phyloP scores from a whole-genome alignment of 2,888 invertebrate species.

The Loripinus fragilis region DNA sequence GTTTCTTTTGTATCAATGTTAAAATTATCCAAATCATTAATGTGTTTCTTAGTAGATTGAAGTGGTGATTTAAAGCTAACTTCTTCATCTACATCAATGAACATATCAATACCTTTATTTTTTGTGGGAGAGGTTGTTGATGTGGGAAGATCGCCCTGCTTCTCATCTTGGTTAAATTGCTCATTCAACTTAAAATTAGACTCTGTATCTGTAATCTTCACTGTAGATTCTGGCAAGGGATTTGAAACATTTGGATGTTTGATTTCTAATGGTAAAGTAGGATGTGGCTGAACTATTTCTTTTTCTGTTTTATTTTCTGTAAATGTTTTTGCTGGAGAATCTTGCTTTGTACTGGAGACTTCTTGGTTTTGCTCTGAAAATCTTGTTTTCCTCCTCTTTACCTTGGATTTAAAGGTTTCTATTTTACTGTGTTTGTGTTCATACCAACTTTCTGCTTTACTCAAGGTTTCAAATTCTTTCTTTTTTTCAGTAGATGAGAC shows the following conservation, averaged over 20 bases:
- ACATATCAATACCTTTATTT: slow-evolving; percentile 11
- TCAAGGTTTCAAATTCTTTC: not conserved
- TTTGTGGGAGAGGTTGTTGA: slow-evolving; percentile 14
- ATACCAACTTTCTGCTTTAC: not conserved
- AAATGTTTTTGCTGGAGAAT: not conserved
- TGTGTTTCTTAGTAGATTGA: not conserved
- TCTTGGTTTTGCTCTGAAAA: not conserved
- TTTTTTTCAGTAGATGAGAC: not conserved
- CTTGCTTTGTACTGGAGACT: not conserved
- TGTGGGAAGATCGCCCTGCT: not conserved
- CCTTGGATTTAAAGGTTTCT: not conserved
- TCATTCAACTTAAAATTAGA: not conserved
- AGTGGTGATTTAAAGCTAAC: slow-evolving; percentile 34
- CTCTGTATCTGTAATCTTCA: not conserved
- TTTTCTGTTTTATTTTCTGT: not conserved
- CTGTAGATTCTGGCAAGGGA: not conserved
- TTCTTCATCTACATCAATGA: slow-evolving; percentile 41
- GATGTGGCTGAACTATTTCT: no score
- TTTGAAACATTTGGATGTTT: not conserved
- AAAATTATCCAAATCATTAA: not conserved
- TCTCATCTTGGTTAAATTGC: not conserved
- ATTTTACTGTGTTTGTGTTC: not conserved
- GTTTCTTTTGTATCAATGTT: not conserved
- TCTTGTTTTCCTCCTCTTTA: slow-evolving; percentile 26
- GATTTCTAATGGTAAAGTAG: not conserved